Evolutionary conservation across 2,797 vertebrate genomes (phyloP), one percentile per base, ranked within the genome.

Genomic region (Ctenosaura bakeri): DNA sequence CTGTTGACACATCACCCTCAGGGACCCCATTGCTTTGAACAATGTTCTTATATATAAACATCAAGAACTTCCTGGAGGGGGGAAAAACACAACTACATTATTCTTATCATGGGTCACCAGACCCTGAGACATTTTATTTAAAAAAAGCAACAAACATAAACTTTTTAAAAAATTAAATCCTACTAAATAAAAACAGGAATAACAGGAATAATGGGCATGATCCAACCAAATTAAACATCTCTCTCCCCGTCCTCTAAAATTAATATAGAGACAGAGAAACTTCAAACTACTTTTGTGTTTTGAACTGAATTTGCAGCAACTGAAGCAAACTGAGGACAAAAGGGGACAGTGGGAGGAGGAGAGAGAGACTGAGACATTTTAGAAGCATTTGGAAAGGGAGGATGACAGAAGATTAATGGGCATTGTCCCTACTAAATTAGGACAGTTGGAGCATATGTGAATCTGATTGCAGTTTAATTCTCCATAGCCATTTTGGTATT

Each of bases 1-100:
- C 0, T 78, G 59, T 83, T 78, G 26, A 73, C 20, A 12, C 24
- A 38, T 71, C 86, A 29, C 32, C 29, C 20, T 84, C n/a, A 83
- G 32, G 82, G 87, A 89, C 7, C 52, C 89, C 66, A 35, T 42
- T 90, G 10, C 74, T 87, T 29, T 84, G 32, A 90, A 76, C 54
- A 79, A 64, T 1, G 32, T 80, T 85, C 83, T 35, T 52, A 42
- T 46, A 29, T 35, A 56, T 83, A 83, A 92, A 85, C 16, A 62
- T 0, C 6, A 92, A 84, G 1, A 84, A 69, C 42, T 80, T 92
- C 80, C 87, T 88, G 38, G 59, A 18, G 3, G 16, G 56, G 16
- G 91, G 91, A 91, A 29, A 54, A 56, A 16, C 22, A 29, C 46
- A 83, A 16, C 80, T 29, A 83, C 54, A 77, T 46, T 69, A 87